A percentile compares a stretch with the other conserved stretches of the same genome.
Evolutionary conservation across 53 echinoderm and acorn worm genomes (phyloP).

Genomic region (Echinarachnius parma): DNA sequence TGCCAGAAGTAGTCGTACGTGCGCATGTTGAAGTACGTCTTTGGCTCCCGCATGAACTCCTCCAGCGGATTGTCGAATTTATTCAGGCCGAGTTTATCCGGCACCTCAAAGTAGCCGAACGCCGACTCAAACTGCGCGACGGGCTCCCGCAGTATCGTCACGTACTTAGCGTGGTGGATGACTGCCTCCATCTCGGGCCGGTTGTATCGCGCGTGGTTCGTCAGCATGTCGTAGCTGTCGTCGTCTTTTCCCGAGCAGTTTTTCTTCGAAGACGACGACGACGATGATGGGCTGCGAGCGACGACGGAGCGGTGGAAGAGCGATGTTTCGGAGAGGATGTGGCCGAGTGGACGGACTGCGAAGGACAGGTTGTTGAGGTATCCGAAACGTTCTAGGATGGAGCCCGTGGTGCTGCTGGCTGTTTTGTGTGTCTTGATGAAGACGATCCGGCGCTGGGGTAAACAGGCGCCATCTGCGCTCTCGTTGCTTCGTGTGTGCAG

Average conservation of each 20-base stretch:
- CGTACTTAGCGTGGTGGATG: constrained; percentile 64
- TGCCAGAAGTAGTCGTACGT: constrained; percentile 53
- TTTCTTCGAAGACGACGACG: background rate
- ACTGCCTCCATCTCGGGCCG: constrained; percentile 59
- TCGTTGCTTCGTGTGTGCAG: too few relatives aligned
- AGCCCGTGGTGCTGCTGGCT: constrained; percentile 50
- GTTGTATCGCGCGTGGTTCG: constrained; percentile 67
- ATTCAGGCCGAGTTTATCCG: constrained; percentile 34
- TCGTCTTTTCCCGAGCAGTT: background rate
- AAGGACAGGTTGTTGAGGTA: constrained; percentile 46
- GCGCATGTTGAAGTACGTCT: constrained; percentile 21
- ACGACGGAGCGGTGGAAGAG: constrained; percentile 31
- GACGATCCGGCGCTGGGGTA: constrained; percentile 31
- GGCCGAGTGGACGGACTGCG: constrained; percentile 27
- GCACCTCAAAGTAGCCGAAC: constrained; percentile 68
- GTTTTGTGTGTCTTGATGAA: constrained; percentile 61
- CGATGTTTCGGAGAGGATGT: constrained; percentile 9
- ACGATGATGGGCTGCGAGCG: background rate
- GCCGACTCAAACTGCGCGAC: constrained; percentile 66
- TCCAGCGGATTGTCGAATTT: constrained; percentile 40
- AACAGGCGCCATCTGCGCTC: too few relatives aligned
- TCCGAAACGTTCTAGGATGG: constrained; percentile 45
- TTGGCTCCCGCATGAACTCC: constrained; percentile 48
- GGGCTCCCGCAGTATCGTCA: constrained; percentile 70
- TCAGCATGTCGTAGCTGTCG: constrained; percentile 37